Conservation (phyloP, 2,113 vertebrate species). For the Actenoides lindsayi region DNA sequence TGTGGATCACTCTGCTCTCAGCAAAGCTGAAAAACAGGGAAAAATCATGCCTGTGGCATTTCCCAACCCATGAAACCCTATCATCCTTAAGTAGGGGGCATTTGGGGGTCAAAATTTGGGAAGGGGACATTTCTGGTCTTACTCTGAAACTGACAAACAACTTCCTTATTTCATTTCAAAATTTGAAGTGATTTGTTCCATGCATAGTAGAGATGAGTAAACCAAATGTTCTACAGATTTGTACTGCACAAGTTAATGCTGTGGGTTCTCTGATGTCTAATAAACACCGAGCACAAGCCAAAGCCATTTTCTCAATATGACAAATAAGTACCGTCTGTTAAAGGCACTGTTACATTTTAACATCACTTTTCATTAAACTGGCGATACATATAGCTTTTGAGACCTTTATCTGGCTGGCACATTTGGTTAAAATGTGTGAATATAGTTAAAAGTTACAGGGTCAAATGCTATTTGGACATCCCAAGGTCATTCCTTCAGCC, state of each 20-base stretch:
- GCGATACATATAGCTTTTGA: not conserved
- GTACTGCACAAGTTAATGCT: not conserved
- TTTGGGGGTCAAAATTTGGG: not conserved
- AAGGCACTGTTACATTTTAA: not conserved
- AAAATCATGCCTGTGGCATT: not conserved
- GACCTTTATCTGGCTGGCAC: not conserved
- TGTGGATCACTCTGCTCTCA: not conserved
- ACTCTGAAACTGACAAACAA: not conserved
- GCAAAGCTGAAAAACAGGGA: not conserved
- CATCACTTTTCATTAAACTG: not conserved
- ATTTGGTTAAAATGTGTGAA: not conserved
- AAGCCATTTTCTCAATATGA: not conserved
- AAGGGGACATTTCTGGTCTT: not conserved
- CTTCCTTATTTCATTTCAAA: not conserved
- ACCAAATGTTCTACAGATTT: not conserved
- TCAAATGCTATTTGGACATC: not conserved
- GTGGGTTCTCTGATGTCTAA: not conserved
- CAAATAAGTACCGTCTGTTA: not conserved
- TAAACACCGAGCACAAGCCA: not conserved
- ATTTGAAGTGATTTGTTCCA: not conserved
- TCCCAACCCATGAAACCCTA: not conserved
- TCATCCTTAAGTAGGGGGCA: rapidly evolving
- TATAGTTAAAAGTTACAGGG: not conserved
- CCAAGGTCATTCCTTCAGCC: not conserved
- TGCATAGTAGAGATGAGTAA: not conserved